Evolutionary conservation across 1,140 invertebrate species (phyloP).

Genomic region (Pantala flavescens): DNA sequence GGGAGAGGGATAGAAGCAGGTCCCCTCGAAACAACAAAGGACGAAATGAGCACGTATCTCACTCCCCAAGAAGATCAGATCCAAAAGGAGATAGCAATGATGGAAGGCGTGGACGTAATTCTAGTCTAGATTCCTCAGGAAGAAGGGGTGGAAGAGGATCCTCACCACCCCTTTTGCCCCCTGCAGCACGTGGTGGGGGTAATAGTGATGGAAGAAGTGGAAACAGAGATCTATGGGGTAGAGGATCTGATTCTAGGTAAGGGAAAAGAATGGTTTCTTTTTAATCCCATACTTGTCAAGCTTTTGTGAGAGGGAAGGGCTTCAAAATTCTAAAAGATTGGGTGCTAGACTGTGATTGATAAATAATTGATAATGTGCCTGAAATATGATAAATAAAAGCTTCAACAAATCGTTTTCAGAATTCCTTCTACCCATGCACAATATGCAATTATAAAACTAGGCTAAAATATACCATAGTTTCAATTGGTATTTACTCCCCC

Average conservation of each 20-base stretch:
- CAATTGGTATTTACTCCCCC: too few species aligned
- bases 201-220: background rate
- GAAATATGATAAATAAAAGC: too few species aligned
- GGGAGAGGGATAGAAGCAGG: constrained; percentile 27
- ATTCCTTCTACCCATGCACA: too few species aligned
- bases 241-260: background rate
- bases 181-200: background rate
- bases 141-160: background rate
- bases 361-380: too few species aligned
- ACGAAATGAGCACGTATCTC: constrained; percentile 14
- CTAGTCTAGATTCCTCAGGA: background rate
- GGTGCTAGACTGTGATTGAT: too few species aligned
- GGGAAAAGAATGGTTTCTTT: background rate
- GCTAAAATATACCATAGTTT: too few species aligned
- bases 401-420: too few species aligned
- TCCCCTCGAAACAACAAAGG: constrained; percentile 31
- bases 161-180: background rate
- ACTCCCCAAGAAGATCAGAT: constrained; percentile 27
- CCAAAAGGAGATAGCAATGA: constrained; percentile 25
- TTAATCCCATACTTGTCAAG: too few species aligned
- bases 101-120: constrained; percentile 21
- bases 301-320: too few species aligned
- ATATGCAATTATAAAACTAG: too few species aligned
- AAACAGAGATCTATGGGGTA: background rate
- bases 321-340: too few species aligned